Evolutionary conservation across 1,140 invertebrate genomes (phyloP), one percentile per base, ranked within the genome.

Genomic region (Limonius californicus): DNA sequence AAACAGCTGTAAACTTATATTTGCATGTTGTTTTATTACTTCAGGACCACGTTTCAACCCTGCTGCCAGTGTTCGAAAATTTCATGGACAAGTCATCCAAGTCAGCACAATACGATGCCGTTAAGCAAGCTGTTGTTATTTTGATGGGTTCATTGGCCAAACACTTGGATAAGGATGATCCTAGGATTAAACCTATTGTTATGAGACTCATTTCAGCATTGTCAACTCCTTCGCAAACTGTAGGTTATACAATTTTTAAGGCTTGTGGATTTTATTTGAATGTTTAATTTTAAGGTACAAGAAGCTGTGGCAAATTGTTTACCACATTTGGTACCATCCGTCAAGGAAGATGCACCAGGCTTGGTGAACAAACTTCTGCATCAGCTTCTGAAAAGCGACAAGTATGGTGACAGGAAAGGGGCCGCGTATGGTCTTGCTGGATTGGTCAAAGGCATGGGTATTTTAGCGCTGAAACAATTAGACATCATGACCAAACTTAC

Each of bases 261-360:
- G 23, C 23, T 27, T 27, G 23, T 27, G n/a, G n/a, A n/a, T n/a
- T n/a, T n/a, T n/a, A n/a, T n/a, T n/a, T n/a, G n/a, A n/a, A n/a
- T n/a, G n/a, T n/a, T n/a, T n/a, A 32, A 32, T 6, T 32, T 32
- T 6, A 6, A 39, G 85, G 95, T 99, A 0, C 97, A 99, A 84
- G 94, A 98, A 81, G 93, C 97, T 0, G 96, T 99, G 0, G 94
- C 95, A 21, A 95, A 97, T 75, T 99, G 97, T 75, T 78, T 99
- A 35, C 94, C 95, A 1, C 89, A 94, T 70, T 79, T 99, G 23
- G 93, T 99, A 39, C 91, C 92, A 7, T 91, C 92, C 0, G 89
- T 99, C 2, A 92, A 92, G 76, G 88, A 92, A 35, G 92, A 98
- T 71, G 92, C 94, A 4, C 89, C 92, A 0, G 83, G 85, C 30